Evolutionary conservation across 2,113 vertebrate genomes (phyloP), one percentile per base, ranked within the genome.

Genomic region (Odocoileus virginianus): DNA sequence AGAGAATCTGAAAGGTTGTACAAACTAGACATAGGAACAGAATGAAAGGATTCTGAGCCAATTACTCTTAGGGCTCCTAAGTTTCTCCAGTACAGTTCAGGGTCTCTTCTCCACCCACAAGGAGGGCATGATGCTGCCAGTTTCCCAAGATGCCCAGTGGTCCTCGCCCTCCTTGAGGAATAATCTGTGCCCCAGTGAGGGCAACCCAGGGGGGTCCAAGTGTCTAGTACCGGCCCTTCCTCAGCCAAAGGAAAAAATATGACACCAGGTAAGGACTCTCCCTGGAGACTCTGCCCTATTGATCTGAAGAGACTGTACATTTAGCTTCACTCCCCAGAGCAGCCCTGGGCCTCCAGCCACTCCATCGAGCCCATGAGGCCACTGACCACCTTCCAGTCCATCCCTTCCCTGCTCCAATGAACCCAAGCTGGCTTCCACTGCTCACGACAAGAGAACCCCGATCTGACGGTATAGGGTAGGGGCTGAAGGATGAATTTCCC

Each of bases 391-490:
- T 47, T 33, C 76, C 19, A 25, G 40, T 5, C 8, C 83, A 47
- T 19, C 61, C 60, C 43, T 23, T 33, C n/a, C 27, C 71, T 57
- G 13, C 33, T 89, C 79, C 28, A 33, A 25, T 11, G n/a, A 87
- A 45, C 76, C 55, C 50, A 2, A 54, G 19, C 78, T 10, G 5
- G 14, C 43, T 79, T 52, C 52, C 2, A 0, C 3, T 3, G 23
- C 50, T 45, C 81, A 55, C 7, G 36, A 50, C n/a, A 54, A 16
- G 71, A 85, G 76, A 58, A 45, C 28, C 55, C 82, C 12, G 4
- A 43, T 16, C 0, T 0, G 25, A 67, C 1, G 1, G 13, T 30
- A 36, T 40, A 33, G 1, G 23, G 0, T 9, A 13, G 57, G 52
- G 17, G 54, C 54, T 10, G 15, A 79, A 78, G 61, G 61, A 15